Conservation (phyloP, 2,797 vertebrate genomes). For the Acridotheres tristis region DNA sequence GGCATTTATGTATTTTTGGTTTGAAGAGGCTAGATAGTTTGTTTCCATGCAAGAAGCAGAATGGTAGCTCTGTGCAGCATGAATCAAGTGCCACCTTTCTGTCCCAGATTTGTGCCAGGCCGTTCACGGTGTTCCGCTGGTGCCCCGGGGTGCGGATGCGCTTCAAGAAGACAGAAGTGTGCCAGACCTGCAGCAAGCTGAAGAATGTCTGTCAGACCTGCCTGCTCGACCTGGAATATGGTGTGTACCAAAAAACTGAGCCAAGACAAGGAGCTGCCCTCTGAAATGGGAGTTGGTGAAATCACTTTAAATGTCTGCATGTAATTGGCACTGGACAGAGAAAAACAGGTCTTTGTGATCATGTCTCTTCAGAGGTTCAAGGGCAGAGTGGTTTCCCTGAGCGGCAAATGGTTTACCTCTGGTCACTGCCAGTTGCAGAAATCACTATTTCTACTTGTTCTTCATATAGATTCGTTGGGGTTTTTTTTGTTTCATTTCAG, state of each 20-base stretch:
- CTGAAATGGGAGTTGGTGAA: neutral
- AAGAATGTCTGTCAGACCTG: constrained; percentile 99
- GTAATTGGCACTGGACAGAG: neutral
- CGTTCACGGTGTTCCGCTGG: constrained; percentile 98
- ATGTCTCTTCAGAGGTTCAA: neutral
- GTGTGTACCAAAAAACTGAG: constrained; percentile 70
- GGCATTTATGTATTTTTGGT: neutral
- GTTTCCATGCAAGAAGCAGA: neutral
- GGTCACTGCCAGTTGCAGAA: neutral
- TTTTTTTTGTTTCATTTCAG: constrained; percentile 65
- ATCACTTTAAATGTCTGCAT: fast-evolving
- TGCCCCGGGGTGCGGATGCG: constrained; percentile 97
- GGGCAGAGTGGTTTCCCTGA: neutral
- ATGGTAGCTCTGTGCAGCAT: neutral
- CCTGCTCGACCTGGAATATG: constrained; percentile 94
- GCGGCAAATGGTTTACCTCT: neutral
- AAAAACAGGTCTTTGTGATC: neutral
- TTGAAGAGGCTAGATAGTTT: neutral
- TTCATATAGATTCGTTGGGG: neutral
- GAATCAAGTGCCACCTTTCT: neutral
- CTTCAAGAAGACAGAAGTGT: constrained; percentile 99
- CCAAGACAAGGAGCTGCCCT: neutral
- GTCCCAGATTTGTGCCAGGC: constrained; percentile 93
- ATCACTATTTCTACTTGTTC: neutral
- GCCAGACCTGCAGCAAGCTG: constrained; percentile 98